phyloP scores from a whole-genome alignment of 2,113 vertebrate genomes.

The Shinisaurus crocodilurus region DNA sequence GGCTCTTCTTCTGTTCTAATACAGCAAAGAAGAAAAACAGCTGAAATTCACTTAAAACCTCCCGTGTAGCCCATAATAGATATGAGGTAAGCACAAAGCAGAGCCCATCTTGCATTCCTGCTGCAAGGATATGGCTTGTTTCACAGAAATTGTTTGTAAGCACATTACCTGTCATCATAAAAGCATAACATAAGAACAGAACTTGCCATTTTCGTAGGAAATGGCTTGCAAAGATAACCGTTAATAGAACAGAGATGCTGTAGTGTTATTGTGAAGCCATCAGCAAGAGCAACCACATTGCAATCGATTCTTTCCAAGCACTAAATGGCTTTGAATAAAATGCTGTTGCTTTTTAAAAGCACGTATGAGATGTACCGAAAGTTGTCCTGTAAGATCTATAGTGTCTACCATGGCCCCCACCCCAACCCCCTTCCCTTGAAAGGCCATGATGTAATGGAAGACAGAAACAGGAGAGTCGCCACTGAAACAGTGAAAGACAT shows the following conservation, averaged over 20 bases:
- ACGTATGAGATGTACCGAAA: background rate
- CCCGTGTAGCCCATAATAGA: background rate
- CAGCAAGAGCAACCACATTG: conserved; percentile 7
- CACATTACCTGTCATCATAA: conserved; percentile 16
- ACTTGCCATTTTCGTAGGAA: conserved; percentile 1
- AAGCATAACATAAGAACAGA: background rate
- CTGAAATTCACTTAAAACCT: background rate
- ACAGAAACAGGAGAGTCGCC: too few species aligned
- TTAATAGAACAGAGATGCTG: conserved; percentile 8
- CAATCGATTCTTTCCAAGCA: conserved; percentile 16
- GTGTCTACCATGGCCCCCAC: background rate
- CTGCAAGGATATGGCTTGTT: background rate
- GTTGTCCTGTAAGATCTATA: background rate
- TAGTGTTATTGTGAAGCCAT: conserved; percentile 7
- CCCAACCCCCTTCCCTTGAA: background rate
- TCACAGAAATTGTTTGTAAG: conserved; percentile 3
- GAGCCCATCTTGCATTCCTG: background rate
- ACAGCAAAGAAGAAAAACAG: background rate
- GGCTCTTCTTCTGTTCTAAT: background rate
- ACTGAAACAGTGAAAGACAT: too few species aligned
- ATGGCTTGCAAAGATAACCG: conserved; percentile 9
- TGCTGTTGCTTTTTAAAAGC: conserved; percentile 8
- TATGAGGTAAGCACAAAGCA: background rate
- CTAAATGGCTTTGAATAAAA: conserved; percentile 21
- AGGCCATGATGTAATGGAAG: too few species aligned